Percentiles rank a stretch among this genome's conserved stretches.
Evolutionary conservation across 2,888 invertebrate genomes (phyloP).

Genomic region (Pyrgus malvae): DNA sequence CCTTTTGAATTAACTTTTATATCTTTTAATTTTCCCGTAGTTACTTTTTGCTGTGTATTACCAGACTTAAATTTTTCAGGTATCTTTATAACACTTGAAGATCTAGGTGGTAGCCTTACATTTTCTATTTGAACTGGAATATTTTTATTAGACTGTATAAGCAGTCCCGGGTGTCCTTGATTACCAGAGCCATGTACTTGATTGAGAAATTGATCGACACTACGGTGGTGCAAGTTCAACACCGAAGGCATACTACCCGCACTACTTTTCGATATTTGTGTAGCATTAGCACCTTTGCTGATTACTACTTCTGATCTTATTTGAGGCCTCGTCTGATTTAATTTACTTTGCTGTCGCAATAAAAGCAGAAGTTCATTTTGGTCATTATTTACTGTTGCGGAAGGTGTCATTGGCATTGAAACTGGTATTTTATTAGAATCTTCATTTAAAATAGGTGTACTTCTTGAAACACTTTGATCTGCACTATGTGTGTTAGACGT

Average conservation of each 20-base stretch:
- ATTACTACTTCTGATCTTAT: conserved; percentile 1
- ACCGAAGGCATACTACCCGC: neutral
- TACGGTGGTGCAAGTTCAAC: neutral
- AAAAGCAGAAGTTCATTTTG: conserved; percentile 55
- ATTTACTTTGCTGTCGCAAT: conserved; percentile 54
- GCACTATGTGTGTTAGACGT: neutral
- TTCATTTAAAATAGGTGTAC: neutral
- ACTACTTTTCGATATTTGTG: neutral
- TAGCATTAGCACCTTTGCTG: neutral
- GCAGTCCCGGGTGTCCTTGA: neutral
- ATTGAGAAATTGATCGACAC: conserved; percentile 1
- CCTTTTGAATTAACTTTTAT: conserved; percentile 5
- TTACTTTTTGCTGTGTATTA: neutral
- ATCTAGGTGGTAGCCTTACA: neutral
- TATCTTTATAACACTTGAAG: neutral
- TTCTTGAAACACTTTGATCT: neutral
- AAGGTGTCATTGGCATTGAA: conserved; percentile 1
- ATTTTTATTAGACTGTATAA: neutral
- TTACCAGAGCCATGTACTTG: neutral
- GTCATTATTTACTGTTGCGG: conserved; percentile 48
- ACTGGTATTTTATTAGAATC: neutral
- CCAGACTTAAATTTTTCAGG: neutral
- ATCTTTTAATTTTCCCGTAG: conserved; percentile 7
- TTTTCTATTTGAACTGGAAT: neutral
- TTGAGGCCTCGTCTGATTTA: conserved; percentile 36